Conservation (phyloP, 2,113 vertebrate genomes). For the Erpornis zantholeuca region DNA sequence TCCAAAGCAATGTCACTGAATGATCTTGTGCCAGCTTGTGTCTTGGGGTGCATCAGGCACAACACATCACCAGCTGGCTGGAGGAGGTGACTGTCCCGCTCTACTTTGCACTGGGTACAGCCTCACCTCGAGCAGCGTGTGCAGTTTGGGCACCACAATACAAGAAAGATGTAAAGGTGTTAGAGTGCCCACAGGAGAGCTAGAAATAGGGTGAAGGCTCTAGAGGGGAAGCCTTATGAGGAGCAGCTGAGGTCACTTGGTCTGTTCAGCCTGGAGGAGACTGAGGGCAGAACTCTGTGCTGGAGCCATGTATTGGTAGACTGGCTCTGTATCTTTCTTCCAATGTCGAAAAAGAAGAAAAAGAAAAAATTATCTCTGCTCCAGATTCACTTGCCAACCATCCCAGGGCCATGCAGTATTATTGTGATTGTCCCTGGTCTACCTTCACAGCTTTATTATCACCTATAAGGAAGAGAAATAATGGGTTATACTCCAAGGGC, state of each 20-base stretch:
- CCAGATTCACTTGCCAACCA: background rate
- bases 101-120: background rate
- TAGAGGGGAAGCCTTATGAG: background rate
- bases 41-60: background rate
- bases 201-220: background rate
- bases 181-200: background rate
- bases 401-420: background rate
- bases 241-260: background rate
- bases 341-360: background rate
- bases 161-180: background rate
- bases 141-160: background rate
- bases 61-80: background rate
- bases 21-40: background rate
- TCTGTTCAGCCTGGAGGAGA: background rate
- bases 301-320: background rate
- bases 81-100: background rate
- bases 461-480: background rate
- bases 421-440: background rate
- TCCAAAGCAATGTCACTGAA: background rate
- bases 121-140: background rate
- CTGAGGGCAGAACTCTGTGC: background rate
- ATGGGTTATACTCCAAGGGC: background rate
- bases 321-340: background rate
- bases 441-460: background rate
- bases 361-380: background rate